phyloP scores from a whole-genome alignment of 2,797 vertebrate genomes.

The Emys orbicularis region DNA sequence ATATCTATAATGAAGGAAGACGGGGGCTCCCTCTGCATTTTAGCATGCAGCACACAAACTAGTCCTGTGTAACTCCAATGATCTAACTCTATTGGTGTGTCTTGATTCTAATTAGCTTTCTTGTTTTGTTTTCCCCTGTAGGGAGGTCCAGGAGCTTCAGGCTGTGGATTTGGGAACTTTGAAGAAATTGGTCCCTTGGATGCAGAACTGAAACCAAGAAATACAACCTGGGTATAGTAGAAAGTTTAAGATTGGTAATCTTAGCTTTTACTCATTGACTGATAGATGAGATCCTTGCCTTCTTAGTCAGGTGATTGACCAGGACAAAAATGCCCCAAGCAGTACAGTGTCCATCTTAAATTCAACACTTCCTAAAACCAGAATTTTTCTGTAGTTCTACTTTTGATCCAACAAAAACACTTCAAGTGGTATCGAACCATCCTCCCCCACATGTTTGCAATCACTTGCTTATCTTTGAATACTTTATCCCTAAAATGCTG shows the following conservation, averaged over 20 bases:
- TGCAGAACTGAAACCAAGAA: conserved; percentile 85
- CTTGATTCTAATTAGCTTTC: not conserved
- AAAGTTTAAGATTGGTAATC: not conserved
- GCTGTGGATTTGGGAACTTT: conserved; percentile 97
- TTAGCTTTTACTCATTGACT: not conserved
- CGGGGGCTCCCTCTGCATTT: not conserved
- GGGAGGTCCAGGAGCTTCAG: conserved; percentile 95
- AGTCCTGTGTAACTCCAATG: not conserved
- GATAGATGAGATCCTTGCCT: not conserved
- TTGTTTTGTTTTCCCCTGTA: conserved; percentile 63
- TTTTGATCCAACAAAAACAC: not conserved
- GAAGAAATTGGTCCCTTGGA: conserved; percentile 94
- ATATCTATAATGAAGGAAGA: fast-evolving
- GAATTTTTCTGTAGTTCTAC: not conserved
- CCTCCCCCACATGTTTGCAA: not conserved
- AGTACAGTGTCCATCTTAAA: not conserved
- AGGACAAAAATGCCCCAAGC: not conserved
- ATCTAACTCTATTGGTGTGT: not conserved
- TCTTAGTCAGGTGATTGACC: not conserved
- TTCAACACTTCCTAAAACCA: not conserved
- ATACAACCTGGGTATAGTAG: conserved; percentile 90
- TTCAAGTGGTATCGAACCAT: not conserved
- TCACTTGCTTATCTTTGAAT: not conserved
- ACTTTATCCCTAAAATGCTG: not conserved
- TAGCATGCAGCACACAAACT: not conserved